Evolutionary conservation across 2,888 invertebrate genomes (phyloP), one percentile per base, ranked within the genome.

Genomic region (Melitaea athalia): DNA sequence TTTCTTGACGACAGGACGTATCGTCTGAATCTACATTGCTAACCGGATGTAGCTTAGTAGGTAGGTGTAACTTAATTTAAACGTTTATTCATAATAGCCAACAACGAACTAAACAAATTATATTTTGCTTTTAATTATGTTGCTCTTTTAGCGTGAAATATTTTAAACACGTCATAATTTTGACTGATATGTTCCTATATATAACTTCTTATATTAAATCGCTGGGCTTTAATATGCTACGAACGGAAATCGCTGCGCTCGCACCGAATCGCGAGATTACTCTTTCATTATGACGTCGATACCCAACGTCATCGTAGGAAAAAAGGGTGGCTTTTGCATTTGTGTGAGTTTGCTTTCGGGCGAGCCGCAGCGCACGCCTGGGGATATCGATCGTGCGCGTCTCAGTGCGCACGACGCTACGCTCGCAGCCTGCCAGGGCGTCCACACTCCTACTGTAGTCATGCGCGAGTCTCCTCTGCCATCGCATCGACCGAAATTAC

Each of bases 401-500:
- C 78, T 79, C 76, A 75, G 75, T 69, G 81, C 80, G 79, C 78
- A 75, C 74, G 76, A 68, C 70, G 74, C 72, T 68, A 63, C 69
- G 71, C 74, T 77, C 78, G 73, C 74, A 72, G 69, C 76, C 78
- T 74, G 79, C 78, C 77, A 79, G 80, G 78, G 82, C 83, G 83
- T 79, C 81, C 77, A 80, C 79, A 76, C 77, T 77, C 75, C 76
- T 79, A 79, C 80, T 78, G 76, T 82, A 86, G 86, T 83, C 86
- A 85, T 88, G 90, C 89, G 89, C 89, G 86, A 79, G 81, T 79
- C 75, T 81, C 76, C 76, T 74, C 75, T 76, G 82, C 78, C 77
- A 81, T 82, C 84, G 85, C 89, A 88, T 86, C 89, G 86, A 85
- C 88, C 87, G 80, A 78, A 72, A 78, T 76, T 75, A 77, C 77